Base-by-base conservation (phyloP, 2,888 invertebrate genomes). In the Polylopha cassiicola region DNA sequence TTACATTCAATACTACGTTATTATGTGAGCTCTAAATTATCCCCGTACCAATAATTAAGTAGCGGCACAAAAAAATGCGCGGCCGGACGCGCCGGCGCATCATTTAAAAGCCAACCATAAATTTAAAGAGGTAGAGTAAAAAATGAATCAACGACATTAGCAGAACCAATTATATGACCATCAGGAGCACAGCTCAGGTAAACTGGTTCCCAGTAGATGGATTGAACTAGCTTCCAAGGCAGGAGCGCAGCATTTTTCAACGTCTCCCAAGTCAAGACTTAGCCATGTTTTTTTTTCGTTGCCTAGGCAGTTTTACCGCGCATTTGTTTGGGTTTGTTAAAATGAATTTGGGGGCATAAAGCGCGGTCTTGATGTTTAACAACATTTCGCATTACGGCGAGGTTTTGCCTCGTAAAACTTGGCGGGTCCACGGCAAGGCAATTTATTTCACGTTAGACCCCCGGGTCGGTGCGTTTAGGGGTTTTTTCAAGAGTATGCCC, bases 101-200 rank as follows among this genome's bases (percentile, higher is more conserved):
- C 45, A 45, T 55, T 53, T 52, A 47, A 61, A 63, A 63, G 55
- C 47, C 47, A 50, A 56, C 51, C 61, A 39, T 66, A 61, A 56
- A 59, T 55, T 58, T 45, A 53, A 52, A 44, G 51, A 26, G 36
- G 41, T 51, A 60, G 58, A 57, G 59, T 63, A 64, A 66, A 69
- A 70, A 74, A 61, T 63, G 49, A 59, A 60, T 61, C 58, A 55
- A 51, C 48, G 46, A 52, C 47, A 51, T 61, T 58, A 61, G 56
- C 55, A 46, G 65, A 61, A 65, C 68, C 70, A 74, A 77, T 76
- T 76, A 74, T 61, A 61, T 58, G 61, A 51, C 53, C 59, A 65
- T 67, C 68, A 65, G 61, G 55, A 51, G 54, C 42, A 20, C 16
- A 22, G 29, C 44, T 43, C 42, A 43, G 43, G 43, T 44, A 51